Base-by-base conservation (phyloP, 2,888 invertebrate species). In the Drosophila differens region DNA sequence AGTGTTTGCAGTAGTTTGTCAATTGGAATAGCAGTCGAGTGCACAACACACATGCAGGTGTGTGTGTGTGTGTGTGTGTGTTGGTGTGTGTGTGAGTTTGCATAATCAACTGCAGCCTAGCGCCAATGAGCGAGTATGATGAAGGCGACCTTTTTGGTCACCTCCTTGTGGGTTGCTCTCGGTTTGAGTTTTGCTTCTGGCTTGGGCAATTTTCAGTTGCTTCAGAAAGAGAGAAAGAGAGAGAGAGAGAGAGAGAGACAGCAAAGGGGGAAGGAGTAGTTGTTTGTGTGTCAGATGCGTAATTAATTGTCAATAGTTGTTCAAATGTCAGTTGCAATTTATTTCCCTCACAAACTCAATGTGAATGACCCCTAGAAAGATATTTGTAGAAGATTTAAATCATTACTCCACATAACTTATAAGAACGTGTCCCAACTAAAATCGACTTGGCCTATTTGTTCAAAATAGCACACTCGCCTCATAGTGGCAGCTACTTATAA, bases 301-400 rank as follows among this genome's bases (percentile, higher is more conserved):
- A 86, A 86, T 90, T 86, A 89, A 86, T 86, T 86, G 89, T 80
- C 85, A 89, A 89, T 86, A 89, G 79, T 81, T 83, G 89, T 81
- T 69, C 75, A 79, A 73, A 69, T 90, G 90, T 90, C 90, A 90
- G 55, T 68, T 75, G 83, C 83, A 79, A 85, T 83, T 86, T 85
- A 85, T 90, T 83, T 83, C 75, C 85, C 76, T 67, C 70, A 65
- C 76, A 74, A 69, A 63, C 73, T 66, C 77, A 76, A 65, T 64
- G 63, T 44, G 55, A 70, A 67, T 54, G 71, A 75, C 71, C 75
- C 68, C 69, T 44, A 35, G 55, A 66, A 61, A 62, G 37, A 55
- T 35, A 52, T 41, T 37, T 33, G 33, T 25, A 35, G 28, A 51
- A 49, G 10, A 44, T 33, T 28, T 30, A 22, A 14, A 33, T 44